Percentiles rank a stretch among this genome's conserved stretches.
phyloP scores from a whole-genome alignment of 2,888 invertebrate species.

The Anagyrus pseudococci region DNA sequence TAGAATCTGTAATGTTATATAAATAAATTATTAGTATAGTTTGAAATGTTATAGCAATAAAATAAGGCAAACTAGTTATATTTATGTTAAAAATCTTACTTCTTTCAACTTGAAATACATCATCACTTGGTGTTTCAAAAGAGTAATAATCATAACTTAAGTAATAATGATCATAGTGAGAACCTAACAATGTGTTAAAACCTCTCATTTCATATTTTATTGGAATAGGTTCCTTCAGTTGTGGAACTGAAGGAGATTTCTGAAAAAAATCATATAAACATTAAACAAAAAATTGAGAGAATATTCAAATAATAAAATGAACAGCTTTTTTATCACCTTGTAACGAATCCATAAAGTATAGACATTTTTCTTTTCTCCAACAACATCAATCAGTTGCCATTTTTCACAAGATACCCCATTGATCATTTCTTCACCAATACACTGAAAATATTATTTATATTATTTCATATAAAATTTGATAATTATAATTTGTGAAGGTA shows the following conservation, averaged over 20 bases:
- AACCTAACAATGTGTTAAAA: conserved; percentile 89
- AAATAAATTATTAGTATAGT: too few relatives aligned
- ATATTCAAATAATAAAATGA: background rate
- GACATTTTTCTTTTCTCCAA: conserved; percentile 84
- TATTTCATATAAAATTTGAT: background rate
- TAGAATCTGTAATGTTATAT: conserved; percentile 66
- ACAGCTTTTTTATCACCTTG: conserved; percentile 67
- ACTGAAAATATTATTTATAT: conserved; percentile 41
- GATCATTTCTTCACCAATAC: conserved; percentile 72
- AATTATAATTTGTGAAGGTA: background rate
- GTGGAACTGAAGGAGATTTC: conserved; percentile 50
- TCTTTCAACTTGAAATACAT: conserved; percentile 72
- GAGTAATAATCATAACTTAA: conserved; percentile 74
- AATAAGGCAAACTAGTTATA: too few relatives aligned
- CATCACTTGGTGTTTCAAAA: conserved; percentile 72
- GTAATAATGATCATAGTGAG: conserved; percentile 95
- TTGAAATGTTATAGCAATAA: background rate
- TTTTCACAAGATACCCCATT: conserved; percentile 77
- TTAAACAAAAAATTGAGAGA: conserved; percentile 14
- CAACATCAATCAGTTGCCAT: conserved; percentile 74
- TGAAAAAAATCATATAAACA: conserved; percentile 37
- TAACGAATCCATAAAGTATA: conserved; percentile 89
- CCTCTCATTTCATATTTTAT: conserved; percentile 91
- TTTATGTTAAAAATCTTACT: conserved; percentile 67
- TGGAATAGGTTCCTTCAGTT: conserved; percentile 53